These are phyloP conservation scores for Criorhina ranunculi DNA, from an alignment of 2,888 invertebrate species.

Conservation along the genomic window DNA sequence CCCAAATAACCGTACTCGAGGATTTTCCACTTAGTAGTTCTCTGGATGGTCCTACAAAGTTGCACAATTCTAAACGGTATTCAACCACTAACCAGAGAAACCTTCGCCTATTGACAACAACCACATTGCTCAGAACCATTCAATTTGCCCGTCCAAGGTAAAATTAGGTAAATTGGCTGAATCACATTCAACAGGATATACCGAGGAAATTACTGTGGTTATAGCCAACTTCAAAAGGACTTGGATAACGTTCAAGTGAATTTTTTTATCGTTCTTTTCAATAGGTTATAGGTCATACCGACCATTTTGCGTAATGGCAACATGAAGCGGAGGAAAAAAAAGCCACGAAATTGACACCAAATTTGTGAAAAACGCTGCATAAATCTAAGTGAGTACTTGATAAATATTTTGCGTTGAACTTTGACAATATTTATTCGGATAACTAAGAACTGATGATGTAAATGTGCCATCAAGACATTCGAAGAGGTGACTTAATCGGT, in stretches of 20 bases:
- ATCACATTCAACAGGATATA: slow-evolving; percentile 12
- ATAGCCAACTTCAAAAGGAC: neutral
- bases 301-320: neutral
- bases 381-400: neutral
- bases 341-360: neutral
- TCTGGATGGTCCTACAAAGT: slow-evolving; percentile 6
- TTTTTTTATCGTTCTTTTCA: neutral
- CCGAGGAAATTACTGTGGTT: neutral
- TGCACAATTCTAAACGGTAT: slow-evolving; percentile 5
- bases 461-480: no score
- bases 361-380: neutral
- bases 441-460: no score
- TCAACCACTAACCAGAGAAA: neutral
- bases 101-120: slow-evolving; percentile 12
- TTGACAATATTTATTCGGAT: no score
- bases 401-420: no score
- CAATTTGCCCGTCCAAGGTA: slow-evolving; percentile 12
- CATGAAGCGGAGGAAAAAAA: neutral
- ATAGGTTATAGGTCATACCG: neutral
- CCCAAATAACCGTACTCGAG: slow-evolving; percentile 10
- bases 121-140: slow-evolving; percentile 8
- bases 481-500: no score
- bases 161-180: slow-evolving; percentile 23
- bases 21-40: slow-evolving; percentile 18
- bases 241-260: neutral